Evolutionary conservation across 2,888 invertebrate species (phyloP).

Genomic region (Volucella inflata): DNA sequence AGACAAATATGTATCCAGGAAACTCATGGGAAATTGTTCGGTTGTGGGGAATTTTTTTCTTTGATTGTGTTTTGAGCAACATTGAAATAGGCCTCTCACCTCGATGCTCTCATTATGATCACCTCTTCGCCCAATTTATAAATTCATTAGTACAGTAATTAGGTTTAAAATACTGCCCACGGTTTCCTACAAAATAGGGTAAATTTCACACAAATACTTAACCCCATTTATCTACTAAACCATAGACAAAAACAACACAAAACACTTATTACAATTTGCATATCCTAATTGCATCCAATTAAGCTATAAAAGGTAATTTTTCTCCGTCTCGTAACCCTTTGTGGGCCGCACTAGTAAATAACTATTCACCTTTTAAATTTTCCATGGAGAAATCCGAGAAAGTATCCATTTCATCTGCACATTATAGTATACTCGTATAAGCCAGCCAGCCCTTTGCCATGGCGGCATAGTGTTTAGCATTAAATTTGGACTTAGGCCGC

Average conservation of each 20-base stretch:
- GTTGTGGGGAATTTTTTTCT: no score
- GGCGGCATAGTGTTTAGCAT: constrained; percentile 50
- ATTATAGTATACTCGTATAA: background rate
- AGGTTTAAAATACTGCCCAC: constrained; percentile 28
- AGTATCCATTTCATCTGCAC: constrained; percentile 41
- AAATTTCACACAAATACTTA: constrained; percentile 24
- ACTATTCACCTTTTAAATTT: constrained; percentile 41
- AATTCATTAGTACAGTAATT: constrained; percentile 63
- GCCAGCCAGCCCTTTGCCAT: background rate
- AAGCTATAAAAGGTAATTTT: constrained; percentile 63
- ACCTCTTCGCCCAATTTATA: constrained; percentile 51
- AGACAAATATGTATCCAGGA: no score
- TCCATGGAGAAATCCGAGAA: constrained; percentile 37
- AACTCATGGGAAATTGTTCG: no score
- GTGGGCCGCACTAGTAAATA: constrained; percentile 49
- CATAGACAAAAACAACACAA: constrained; percentile 17
- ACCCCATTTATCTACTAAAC: constrained; percentile 15
- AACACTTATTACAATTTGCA: constrained; percentile 72
- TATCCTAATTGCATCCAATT: constrained; percentile 72
- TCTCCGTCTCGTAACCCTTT: constrained; percentile 42
- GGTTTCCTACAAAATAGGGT: constrained; percentile 9
- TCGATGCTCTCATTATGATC: constrained; percentile 26
- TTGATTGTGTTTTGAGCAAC: background rate
- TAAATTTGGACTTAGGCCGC: constrained; percentile 53
- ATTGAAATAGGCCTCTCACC: background rate